phyloP scores from a whole-genome alignment of 2,888 invertebrate genomes.

The Phortica okadai region DNA sequence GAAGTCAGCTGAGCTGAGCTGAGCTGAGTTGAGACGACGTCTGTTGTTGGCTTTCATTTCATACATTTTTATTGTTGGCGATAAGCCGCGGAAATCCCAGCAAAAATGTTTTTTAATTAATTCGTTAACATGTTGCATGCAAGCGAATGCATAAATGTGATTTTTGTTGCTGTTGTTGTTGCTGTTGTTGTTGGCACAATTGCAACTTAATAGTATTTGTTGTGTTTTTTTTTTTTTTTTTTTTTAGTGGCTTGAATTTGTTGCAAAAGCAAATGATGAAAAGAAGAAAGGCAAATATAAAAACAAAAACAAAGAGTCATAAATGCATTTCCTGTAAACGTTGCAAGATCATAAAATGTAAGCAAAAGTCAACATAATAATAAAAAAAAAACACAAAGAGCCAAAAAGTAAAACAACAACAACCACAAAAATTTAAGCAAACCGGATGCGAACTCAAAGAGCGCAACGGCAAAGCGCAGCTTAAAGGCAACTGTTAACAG shows the following conservation, averaged over 20 bases:
- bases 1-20: too few relatives aligned
- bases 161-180: slow-evolving; percentile 24
- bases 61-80: slow-evolving; percentile 3
- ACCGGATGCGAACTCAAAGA: too few relatives aligned
- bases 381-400: neutral
- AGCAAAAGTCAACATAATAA: neutral
- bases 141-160: slow-evolving; percentile 23
- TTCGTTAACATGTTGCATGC: slow-evolving; percentile 41
- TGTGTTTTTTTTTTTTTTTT: neutral
- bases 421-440: neutral
- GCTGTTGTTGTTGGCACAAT: slow-evolving; percentile 16
- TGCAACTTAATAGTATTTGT: slow-evolving; percentile 20
- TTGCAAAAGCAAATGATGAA: neutral
- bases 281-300: neutral
- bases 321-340: neutral
- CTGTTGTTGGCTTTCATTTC: neutral
- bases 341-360: neutral
- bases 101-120: slow-evolving; percentile 36
- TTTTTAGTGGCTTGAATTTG: neutral
- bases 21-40: neutral
- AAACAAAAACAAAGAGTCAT: neutral
- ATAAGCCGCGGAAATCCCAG: slow-evolving; percentile 18
- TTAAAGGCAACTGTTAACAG: too few relatives aligned
- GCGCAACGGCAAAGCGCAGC: too few relatives aligned
- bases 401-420: neutral